Percentiles rank a stretch among this genome's conserved stretches.
Evolutionary conservation across 2,113 vertebrate genomes (phyloP).

Genomic region (Sinocyclocheilus grahami): DNA sequence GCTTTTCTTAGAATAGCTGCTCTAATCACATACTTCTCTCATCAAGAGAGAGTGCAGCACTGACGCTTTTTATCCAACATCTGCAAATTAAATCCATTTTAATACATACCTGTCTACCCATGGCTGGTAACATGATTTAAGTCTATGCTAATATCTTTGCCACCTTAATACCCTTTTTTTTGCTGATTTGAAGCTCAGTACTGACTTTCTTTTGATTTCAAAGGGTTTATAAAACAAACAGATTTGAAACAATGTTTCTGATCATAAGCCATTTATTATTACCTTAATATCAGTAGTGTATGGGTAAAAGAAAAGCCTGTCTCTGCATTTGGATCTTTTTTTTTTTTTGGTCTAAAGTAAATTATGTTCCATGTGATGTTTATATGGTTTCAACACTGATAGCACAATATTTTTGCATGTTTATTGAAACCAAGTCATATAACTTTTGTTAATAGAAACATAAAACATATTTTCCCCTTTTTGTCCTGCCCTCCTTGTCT

Average conservation of each 20-base stretch:
- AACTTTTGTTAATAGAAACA: too few relatives aligned
- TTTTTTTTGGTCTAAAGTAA: too few relatives aligned
- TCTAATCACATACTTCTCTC: conserved; percentile 33
- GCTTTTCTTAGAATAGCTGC: conserved; percentile 30
- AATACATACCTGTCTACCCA: neutral
- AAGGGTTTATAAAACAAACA: neutral
- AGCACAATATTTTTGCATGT: too few relatives aligned
- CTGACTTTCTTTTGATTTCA: neutral
- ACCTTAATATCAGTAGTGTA: neutral
- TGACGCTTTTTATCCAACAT: conserved; percentile 31
- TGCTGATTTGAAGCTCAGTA: neutral
- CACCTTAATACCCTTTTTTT: neutral
- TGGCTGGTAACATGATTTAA: neutral
- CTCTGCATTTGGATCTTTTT: too few relatives aligned
- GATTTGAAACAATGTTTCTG: neutral
- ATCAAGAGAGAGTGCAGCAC: neutral
- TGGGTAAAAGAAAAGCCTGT: too few relatives aligned
- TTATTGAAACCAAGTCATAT: too few relatives aligned
- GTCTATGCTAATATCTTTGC: neutral
- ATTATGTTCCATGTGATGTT: too few relatives aligned
- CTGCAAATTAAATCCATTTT: conserved; percentile 33
- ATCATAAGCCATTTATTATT: neutral
- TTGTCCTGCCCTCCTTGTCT: too few relatives aligned
- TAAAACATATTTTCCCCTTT: too few relatives aligned
- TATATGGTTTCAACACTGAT: too few relatives aligned